Conservation (phyloP, 2,113 vertebrate species). For the Crotalus horridus region DNA sequence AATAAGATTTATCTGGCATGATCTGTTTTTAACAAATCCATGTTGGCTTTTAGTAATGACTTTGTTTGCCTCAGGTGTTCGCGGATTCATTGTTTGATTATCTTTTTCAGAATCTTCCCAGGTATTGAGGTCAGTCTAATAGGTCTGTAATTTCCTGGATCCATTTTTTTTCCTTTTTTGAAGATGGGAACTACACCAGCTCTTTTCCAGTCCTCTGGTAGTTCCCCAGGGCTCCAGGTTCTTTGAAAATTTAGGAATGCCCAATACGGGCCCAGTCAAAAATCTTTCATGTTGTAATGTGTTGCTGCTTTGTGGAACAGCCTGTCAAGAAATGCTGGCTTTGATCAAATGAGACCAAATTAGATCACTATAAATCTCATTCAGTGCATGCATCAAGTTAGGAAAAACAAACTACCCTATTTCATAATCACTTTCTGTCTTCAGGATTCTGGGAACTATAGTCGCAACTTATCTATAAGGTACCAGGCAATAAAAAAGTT, state of each 20-base stretch:
- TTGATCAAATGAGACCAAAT: background rate
- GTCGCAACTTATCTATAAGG: background rate
- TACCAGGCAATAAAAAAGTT: background rate
- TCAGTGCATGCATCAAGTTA: background rate
- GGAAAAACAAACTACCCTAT: background rate
- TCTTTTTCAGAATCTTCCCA: no score
- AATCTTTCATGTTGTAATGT: background rate
- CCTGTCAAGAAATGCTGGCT: background rate
- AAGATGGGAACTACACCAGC: no score
- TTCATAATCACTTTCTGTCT: background rate
- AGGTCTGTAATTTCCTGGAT: no score
- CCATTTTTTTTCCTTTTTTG: no score
- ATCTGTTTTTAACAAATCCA: no score
- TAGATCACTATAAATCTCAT: background rate
- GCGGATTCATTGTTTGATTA: no score
- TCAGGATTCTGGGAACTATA: background rate
- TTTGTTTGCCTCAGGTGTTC: no score
- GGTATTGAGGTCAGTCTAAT: no score
- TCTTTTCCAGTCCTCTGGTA: no score
- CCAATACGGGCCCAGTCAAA: background rate
- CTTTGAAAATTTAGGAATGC: background rate
- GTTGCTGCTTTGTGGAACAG: background rate
- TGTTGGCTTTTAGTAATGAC: no score
- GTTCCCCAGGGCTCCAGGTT: no score
- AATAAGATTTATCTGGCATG: no score